phyloP scores from a whole-genome alignment of 2,113 vertebrate genomes.

The Aplodontia rufa region DNA sequence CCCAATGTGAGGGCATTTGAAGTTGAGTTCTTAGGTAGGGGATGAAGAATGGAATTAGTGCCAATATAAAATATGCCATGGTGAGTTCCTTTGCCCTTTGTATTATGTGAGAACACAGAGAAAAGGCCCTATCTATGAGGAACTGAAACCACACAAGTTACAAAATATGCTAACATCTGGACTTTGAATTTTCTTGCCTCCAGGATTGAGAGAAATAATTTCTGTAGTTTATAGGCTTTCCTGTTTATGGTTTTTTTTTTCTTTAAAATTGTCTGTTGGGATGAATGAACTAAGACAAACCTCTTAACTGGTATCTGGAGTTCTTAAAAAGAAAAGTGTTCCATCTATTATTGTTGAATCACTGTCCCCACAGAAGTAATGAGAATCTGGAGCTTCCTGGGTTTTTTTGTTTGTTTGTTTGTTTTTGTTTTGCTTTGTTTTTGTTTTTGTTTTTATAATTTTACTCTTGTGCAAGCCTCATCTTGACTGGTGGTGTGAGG shows the following conservation, averaged over 20 bases:
- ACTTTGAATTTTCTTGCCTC: neutral
- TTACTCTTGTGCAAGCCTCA: neutral
- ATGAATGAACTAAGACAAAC: neutral
- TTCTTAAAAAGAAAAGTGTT: slow-evolving; percentile 1
- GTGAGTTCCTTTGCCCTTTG: neutral
- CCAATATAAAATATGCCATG: neutral
- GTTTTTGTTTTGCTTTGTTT: too few relatives aligned
- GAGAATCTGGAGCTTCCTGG: neutral
- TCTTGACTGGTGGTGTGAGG: neutral
- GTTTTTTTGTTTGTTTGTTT: too few relatives aligned
- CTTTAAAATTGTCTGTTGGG: too few relatives aligned
- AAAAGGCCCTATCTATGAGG: neutral
- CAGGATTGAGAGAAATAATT: neutral
- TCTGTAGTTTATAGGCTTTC: neutral
- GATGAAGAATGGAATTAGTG: neutral
- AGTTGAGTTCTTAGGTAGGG: neutral
- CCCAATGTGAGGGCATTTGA: neutral
- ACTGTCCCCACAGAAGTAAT: neutral
- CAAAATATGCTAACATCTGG: neutral
- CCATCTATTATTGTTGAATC: neutral
- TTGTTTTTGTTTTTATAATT: too few relatives aligned
- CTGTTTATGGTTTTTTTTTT: neutral
- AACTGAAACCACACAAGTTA: neutral
- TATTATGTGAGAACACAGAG: neutral
- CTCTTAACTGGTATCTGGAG: neutral